Evolutionary conservation across 2,797 vertebrate species (phyloP).

Genomic region (Enteromius radiatus): DNA sequence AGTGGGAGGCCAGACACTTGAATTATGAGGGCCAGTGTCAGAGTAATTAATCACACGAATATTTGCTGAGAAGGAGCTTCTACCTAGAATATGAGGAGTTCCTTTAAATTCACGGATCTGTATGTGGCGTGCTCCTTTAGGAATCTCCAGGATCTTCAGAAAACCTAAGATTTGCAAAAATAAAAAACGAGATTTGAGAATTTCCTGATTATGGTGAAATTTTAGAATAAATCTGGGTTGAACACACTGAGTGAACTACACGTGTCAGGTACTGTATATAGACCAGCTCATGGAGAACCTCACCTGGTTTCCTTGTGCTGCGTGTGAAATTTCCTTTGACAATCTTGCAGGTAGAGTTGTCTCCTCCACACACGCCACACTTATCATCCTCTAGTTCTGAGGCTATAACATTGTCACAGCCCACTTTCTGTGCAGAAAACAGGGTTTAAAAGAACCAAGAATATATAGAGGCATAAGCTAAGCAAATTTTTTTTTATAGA

Average conservation of each 20-base stretch:
- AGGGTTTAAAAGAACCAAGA: slow-evolving; percentile 4
- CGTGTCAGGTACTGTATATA: not conserved
- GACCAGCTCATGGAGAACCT: not conserved
- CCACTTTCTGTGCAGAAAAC: slow-evolving; percentile 85
- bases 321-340: slow-evolving; percentile 94
- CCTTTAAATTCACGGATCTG: slow-evolving; percentile 88
- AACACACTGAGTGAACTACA: not conserved
- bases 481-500: not conserved
- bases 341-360: slow-evolving; percentile 91
- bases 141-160: slow-evolving; percentile 96
- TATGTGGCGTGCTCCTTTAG: slow-evolving; percentile 89
- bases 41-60: slow-evolving; percentile 20
- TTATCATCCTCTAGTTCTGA: slow-evolving; percentile 92
- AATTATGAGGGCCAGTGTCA: slow-evolving; percentile 32
- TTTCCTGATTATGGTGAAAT: not conserved
- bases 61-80: not conserved
- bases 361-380: slow-evolving; percentile 94
- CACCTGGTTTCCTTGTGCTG: slow-evolving; percentile 87
- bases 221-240: not conserved
- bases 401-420: slow-evolving; percentile 92
- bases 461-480: not conserved
- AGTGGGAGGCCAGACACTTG: slow-evolving; percentile 40
- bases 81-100: slow-evolving; percentile 88
- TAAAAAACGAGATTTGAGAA: slow-evolving; percentile 10
- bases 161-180: slow-evolving; percentile 78